These are phyloP conservation scores for Sinosuthora webbiana DNA, from an alignment of 2,113 vertebrate genomes.

Conservation along the genomic window DNA sequence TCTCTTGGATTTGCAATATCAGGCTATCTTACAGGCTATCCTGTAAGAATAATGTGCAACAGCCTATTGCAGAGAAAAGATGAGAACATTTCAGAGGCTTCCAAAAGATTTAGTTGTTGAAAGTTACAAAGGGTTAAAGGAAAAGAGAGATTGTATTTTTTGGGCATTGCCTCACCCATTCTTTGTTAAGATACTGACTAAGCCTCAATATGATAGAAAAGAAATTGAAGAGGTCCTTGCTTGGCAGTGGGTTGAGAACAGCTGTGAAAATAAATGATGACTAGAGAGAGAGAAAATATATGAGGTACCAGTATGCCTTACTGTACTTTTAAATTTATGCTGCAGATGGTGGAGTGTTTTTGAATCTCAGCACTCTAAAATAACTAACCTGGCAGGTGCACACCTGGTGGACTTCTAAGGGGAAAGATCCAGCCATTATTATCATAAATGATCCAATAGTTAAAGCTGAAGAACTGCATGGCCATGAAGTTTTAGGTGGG, in stretches of 20 bases:
- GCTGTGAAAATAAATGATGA: slow-evolving; percentile 68
- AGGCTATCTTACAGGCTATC: background rate
- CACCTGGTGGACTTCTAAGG: slow-evolving; percentile 52
- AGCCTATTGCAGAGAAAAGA: background rate
- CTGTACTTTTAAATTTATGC: slow-evolving; percentile 60
- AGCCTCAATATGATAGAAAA: slow-evolving; percentile 27
- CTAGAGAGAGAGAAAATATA: slow-evolving; percentile 44
- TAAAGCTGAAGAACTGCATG: slow-evolving; percentile 1
- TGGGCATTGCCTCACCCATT: background rate
- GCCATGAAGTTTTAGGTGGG: background rate
- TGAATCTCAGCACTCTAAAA: slow-evolving; percentile 38
- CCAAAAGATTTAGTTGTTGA: background rate
- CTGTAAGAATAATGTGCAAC: background rate
- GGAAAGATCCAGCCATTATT: slow-evolving; percentile 10
- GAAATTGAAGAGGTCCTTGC: slow-evolving; percentile 56
- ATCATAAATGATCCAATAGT: slow-evolving; percentile 17
- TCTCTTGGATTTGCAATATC: background rate
- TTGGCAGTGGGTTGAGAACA: slow-evolving; percentile 55
- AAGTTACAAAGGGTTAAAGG: slow-evolving; percentile 11
- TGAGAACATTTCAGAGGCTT: background rate
- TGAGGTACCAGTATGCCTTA: slow-evolving; percentile 47
- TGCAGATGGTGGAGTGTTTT: slow-evolving; percentile 56
- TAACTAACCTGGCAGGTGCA: slow-evolving; percentile 58
- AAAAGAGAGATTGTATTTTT: background rate
- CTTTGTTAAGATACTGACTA: slow-evolving; percentile 37